These are phyloP conservation scores for Neodontobutis hainanensis DNA, from an alignment of 2,113 vertebrate species.

Conservation along the genomic window DNA sequence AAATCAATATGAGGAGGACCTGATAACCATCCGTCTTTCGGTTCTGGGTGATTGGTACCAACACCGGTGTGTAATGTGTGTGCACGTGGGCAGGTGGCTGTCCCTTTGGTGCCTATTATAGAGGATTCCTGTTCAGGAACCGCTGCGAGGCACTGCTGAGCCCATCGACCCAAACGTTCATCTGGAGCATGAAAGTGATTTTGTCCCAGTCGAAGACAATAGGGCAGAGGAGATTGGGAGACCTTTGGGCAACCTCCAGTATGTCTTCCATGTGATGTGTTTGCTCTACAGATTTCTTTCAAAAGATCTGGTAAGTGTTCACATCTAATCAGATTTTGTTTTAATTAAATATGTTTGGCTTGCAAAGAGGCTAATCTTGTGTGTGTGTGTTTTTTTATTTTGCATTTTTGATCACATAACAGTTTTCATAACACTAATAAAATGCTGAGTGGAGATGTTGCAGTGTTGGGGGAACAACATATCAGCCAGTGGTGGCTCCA, in stretches of 20 bases:
- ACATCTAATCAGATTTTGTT: too few species aligned
- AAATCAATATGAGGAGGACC: conserved; percentile 39
- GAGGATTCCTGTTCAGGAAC: conserved; percentile 33
- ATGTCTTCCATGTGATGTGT: too few species aligned
- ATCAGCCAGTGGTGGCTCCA: too few species aligned
- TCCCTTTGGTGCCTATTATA: conserved; percentile 43
- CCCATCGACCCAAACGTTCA: conserved; percentile 28
- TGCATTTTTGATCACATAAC: too few species aligned
- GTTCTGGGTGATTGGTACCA: conserved; percentile 17
- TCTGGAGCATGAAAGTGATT: conserved; percentile 24
- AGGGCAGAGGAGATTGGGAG: neutral
- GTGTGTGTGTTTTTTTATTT: too few species aligned
- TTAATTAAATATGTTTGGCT: too few species aligned
- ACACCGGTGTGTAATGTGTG: conserved; percentile 8
- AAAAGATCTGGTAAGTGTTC: too few species aligned
- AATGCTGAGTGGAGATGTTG: too few species aligned
- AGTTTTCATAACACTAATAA: too few species aligned
- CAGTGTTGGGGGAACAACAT: too few species aligned
- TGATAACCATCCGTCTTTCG: conserved; percentile 28
- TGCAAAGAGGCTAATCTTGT: too few species aligned
- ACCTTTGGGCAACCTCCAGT: neutral
- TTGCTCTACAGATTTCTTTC: too few species aligned
- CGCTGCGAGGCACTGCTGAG: conserved; percentile 27
- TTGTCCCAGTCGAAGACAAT: neutral
- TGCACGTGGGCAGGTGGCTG: conserved; percentile 6